A percentile compares a stretch with the other conserved stretches of the same genome.
Evolutionary conservation across 2,113 vertebrate species (phyloP).

Genomic region (Brienomyrus longianalis): DNA sequence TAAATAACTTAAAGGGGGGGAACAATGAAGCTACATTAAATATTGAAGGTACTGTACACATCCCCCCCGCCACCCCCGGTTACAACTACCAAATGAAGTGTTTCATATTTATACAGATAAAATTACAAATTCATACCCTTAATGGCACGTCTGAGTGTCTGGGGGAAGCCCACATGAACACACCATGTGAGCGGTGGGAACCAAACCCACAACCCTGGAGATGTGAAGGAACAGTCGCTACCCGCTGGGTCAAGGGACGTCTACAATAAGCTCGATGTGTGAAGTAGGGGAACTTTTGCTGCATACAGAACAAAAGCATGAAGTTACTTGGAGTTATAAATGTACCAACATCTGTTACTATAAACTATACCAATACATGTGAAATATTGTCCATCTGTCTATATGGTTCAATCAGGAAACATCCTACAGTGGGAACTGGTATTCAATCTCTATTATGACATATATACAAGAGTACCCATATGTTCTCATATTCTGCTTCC

Average conservation of each 20-base stretch:
- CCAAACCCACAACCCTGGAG: neutral
- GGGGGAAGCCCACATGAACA: neutral
- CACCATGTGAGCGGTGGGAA: neutral
- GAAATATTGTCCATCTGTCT: neutral
- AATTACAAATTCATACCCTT: neutral
- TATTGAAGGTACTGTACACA: neutral
- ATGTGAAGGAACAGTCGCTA: neutral
- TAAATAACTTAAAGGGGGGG: neutral
- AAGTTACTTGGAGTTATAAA: neutral
- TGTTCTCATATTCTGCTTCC: neutral
- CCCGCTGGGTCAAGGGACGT: neutral
- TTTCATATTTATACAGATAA: neutral
- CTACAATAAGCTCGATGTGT: neutral
- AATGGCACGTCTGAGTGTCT: neutral
- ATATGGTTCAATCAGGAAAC: neutral
- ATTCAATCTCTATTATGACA: neutral
- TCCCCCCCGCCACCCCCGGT: neutral
- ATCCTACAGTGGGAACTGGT: neutral
- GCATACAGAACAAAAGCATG: neutral
- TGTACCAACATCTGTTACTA: neutral
- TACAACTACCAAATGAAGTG: neutral
- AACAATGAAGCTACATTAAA: neutral
- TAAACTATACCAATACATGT: neutral
- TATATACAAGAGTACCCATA: neutral
- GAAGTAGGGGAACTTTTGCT: neutral